A percentile compares a stretch with the other conserved stretches of the same genome.
Conservation (phyloP, 2,113 vertebrate genomes). For the Ailurus styani region DNA sequence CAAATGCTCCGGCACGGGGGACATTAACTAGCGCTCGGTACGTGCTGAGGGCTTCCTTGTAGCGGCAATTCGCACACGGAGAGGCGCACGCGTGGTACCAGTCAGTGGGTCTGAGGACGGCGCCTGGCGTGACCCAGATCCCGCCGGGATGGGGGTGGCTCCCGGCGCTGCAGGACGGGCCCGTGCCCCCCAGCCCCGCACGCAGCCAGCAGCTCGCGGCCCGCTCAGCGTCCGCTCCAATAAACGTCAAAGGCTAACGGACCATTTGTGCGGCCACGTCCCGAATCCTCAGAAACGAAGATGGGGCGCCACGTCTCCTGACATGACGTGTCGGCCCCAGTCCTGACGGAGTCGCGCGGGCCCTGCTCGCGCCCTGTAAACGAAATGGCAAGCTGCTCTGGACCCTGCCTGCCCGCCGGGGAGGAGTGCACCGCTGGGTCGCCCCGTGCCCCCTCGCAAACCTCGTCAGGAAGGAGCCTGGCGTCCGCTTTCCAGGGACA, state of each 20-base stretch:
- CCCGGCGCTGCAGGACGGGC: too few species aligned
- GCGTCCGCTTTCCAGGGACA: background rate
- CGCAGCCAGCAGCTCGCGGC: accelerated
- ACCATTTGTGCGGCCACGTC: background rate
- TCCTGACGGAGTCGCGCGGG: background rate
- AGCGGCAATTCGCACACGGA: accelerated
- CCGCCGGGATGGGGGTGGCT: background rate
- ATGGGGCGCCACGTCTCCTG: background rate
- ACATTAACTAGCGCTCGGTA: accelerated
- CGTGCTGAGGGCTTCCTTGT: background rate
- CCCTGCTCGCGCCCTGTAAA: background rate
- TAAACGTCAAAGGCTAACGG: background rate
- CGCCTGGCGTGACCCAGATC: accelerated
- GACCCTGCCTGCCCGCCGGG: background rate
- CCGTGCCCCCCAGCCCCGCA: accelerated
- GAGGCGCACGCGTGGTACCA: background rate
- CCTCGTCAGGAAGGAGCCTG: background rate
- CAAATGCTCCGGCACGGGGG: accelerated
- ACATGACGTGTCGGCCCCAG: accelerated
- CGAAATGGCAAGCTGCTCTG: accelerated
- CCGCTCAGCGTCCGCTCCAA: accelerated
- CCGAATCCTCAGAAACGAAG: too few species aligned
- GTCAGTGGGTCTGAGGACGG: too few species aligned
- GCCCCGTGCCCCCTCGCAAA: accelerated
- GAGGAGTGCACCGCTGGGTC: background rate